phyloP scores from a whole-genome alignment of 2,888 invertebrate species.

The Seladonia tumulorum region DNA sequence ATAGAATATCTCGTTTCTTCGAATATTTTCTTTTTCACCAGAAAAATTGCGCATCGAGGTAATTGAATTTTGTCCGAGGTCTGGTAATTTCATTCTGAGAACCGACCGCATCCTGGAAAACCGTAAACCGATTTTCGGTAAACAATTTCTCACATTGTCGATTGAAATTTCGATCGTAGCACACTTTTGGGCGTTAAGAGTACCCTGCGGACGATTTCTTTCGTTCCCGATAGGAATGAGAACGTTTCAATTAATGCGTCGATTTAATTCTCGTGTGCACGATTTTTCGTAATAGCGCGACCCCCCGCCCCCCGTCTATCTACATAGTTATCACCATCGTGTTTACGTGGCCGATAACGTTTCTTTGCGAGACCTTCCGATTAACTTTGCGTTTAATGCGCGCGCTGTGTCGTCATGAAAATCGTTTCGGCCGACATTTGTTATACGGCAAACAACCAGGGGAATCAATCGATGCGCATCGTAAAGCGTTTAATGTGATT shows the following conservation, averaged over 20 bases:
- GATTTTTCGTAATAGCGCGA: constrained; percentile 2
- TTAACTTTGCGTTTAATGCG: not conserved
- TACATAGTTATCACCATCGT: not conserved
- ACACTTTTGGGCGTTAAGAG: not conserved
- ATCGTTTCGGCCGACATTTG: constrained; percentile 33
- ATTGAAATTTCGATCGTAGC: not conserved
- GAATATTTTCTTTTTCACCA: not conserved
- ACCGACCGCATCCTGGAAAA: not conserved
- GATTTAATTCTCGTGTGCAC: not conserved
- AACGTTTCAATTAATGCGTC: not conserved
- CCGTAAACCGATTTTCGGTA: not conserved
- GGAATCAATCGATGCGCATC: constrained; percentile 45
- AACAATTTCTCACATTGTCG: not conserved
- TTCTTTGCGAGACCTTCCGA: not conserved
- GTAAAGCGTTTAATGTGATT: constrained; percentile 50
- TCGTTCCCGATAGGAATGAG: not conserved
- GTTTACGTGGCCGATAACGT: constrained; percentile 13
- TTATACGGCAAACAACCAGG: not conserved
- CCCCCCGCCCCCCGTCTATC: not conserved
- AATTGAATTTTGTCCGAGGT: not conserved
- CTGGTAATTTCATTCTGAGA: not conserved
- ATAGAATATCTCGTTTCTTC: not conserved
- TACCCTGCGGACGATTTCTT: not conserved
- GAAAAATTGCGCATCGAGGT: too few relatives aligned
- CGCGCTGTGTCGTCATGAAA: constrained; percentile 10